These are phyloP conservation scores for Elephas maximus DNA, from an alignment of 2,113 vertebrate species.

Conservation along the genomic window DNA sequence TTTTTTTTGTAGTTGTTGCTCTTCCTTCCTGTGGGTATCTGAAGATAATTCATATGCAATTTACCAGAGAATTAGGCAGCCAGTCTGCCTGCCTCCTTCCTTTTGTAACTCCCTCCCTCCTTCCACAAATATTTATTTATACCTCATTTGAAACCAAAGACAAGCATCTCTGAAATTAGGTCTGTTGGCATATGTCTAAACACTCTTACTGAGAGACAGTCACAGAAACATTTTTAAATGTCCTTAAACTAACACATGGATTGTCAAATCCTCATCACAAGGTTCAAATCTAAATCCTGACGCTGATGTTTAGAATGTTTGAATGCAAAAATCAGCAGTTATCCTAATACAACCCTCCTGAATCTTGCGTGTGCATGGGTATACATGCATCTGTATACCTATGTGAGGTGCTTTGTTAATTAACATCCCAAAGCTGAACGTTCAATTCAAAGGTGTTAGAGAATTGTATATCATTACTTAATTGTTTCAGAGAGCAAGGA, in stretches of 20 bases:
- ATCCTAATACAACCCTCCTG: not conserved
- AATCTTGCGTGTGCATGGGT: not conserved
- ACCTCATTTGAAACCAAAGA: constrained; percentile 44
- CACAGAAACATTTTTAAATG: constrained; percentile 57
- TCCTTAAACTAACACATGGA: not conserved
- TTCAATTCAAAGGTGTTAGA: not conserved
- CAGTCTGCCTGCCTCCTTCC: not conserved
- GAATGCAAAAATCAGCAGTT: not conserved
- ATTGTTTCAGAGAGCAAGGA: not conserved
- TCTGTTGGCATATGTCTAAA: constrained; percentile 33
- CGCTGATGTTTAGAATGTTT: not conserved
- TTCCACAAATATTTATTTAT: constrained; percentile 64
- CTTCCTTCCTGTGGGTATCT: not conserved
- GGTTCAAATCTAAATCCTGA: not conserved
- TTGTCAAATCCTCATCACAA: constrained; percentile 51
- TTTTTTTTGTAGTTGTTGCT: not conserved
- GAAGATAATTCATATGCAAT: not conserved
- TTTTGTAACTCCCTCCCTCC: not conserved
- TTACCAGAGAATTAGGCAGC: not conserved
- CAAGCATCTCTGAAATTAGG: constrained; percentile 48
- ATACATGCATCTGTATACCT: not conserved
- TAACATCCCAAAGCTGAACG: not conserved
- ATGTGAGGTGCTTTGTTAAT: not conserved
- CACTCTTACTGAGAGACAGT: constrained; percentile 1
- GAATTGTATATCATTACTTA: not conserved